phyloP scores from a whole-genome alignment of 1,140 invertebrate genomes.

The Zaprionus capensis region DNA sequence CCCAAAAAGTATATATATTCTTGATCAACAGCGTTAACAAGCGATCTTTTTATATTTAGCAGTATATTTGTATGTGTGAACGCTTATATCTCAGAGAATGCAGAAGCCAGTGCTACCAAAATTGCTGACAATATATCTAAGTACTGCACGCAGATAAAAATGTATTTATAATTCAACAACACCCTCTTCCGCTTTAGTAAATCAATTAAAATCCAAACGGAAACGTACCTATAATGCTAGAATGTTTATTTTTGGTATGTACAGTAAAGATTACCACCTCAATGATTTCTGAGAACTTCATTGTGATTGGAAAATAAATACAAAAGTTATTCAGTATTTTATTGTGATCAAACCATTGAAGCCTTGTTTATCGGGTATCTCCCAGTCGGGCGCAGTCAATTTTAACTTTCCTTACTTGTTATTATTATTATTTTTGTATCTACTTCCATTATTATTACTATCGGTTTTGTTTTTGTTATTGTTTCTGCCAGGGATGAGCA shows the following conservation, averaged over 20 bases:
- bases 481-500: constrained; percentile 49
- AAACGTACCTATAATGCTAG: no score
- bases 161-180: accelerated
- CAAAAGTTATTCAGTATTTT: no score
- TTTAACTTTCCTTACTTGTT: neutral
- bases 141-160: neutral
- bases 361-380: neutral
- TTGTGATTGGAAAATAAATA: no score
- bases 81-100: neutral
- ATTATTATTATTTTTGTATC: constrained; percentile 16
- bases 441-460: constrained; percentile 21
- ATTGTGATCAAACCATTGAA: no score
- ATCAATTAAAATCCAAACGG: no score
- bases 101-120: neutral
- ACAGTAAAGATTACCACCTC: no score
- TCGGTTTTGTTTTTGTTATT: constrained; percentile 54
- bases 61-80: neutral
- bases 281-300: no score
- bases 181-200: no score
- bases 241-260: no score
- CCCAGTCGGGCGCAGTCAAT: neutral
- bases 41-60: no score
- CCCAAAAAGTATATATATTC: no score
- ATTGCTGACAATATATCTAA: neutral
- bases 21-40: neutral